A percentile compares a stretch with the other conserved stretches of the same genome.
phyloP scores from a whole-genome alignment of 2,113 vertebrate species.

The Delphinapterus leucas region DNA sequence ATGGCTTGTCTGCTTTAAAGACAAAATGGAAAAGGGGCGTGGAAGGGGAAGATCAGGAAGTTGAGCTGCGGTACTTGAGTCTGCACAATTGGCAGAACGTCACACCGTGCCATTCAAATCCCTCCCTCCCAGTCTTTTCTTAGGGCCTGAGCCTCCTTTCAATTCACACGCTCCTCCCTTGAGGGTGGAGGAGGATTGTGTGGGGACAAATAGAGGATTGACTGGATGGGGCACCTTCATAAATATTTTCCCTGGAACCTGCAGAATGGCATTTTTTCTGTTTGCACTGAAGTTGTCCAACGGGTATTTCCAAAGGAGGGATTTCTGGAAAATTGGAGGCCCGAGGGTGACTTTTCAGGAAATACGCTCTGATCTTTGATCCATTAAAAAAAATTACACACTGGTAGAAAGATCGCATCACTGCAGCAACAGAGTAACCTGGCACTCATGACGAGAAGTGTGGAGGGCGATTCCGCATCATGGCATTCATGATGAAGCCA shows the following conservation, averaged over 20 bases:
- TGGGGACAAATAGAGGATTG: background rate
- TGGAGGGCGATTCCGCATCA: background rate
- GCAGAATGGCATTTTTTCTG: slow-evolving; percentile 7
- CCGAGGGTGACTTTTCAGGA: slow-evolving; percentile 37
- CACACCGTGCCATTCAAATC: slow-evolving; percentile 37
- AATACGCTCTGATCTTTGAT: slow-evolving; percentile 44
- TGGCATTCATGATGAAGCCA: background rate
- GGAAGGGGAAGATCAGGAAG: slow-evolving; percentile 18
- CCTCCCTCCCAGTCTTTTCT: background rate
- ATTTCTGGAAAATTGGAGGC: slow-evolving; percentile 32
- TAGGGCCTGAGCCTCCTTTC: background rate
- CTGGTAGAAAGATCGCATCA: background rate
- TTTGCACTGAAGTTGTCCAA: slow-evolving; percentile 34
- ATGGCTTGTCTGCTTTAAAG: slow-evolving; percentile 6
- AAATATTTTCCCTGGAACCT: background rate
- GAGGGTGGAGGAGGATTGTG: slow-evolving; percentile 1
- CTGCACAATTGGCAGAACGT: background rate
- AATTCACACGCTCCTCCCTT: background rate
- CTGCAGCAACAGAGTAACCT: background rate
- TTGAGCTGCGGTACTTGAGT: background rate
- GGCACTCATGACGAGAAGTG: background rate
- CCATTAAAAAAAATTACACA: slow-evolving; percentile 6
- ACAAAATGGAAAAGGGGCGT: background rate
- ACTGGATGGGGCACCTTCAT: background rate
- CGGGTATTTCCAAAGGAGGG: slow-evolving; percentile 40